Conservation (phyloP, 2,113 vertebrate species). For the Pantherophis guttatus region DNA sequence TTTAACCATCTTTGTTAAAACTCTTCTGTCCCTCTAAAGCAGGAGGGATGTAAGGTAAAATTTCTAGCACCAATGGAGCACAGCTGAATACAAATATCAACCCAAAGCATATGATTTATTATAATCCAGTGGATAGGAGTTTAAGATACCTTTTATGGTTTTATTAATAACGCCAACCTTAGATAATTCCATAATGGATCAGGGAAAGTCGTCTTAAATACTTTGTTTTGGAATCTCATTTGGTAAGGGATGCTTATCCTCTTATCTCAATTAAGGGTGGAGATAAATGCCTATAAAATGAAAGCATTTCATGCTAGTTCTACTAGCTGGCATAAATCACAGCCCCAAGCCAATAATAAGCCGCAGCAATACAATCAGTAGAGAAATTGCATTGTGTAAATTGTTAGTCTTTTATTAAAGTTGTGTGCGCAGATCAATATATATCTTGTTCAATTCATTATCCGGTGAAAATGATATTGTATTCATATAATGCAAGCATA, state of each 20-base stretch:
- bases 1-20: background rate
- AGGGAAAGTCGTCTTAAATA: background rate
- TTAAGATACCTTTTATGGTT: background rate
- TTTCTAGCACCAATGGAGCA: background rate
- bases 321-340: conserved; percentile 17
- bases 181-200: background rate
- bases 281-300: conserved; percentile 7
- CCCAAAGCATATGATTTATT: background rate
- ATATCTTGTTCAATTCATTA: conserved; percentile 36
- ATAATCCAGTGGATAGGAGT: background rate
- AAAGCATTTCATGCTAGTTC: conserved; percentile 7
- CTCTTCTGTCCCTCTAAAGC: background rate
- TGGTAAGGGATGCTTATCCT: background rate
- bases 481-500: conserved; percentile 10
- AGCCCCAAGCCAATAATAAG: background rate
- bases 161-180: background rate
- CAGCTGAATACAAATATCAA: background rate
- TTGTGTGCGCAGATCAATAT: conserved; percentile 30
- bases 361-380: conserved; percentile 25
- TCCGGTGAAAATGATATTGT: conserved; percentile 24
- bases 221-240: background rate
- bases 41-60: background rate
- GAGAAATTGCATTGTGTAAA: conserved; percentile 16
- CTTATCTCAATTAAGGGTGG: background rate
- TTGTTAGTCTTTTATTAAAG: conserved; percentile 24